Evolutionary conservation across 2,888 invertebrate genomes (phyloP), one percentile per base, ranked within the genome.

Genomic region (Cerceris rybyensis): DNA sequence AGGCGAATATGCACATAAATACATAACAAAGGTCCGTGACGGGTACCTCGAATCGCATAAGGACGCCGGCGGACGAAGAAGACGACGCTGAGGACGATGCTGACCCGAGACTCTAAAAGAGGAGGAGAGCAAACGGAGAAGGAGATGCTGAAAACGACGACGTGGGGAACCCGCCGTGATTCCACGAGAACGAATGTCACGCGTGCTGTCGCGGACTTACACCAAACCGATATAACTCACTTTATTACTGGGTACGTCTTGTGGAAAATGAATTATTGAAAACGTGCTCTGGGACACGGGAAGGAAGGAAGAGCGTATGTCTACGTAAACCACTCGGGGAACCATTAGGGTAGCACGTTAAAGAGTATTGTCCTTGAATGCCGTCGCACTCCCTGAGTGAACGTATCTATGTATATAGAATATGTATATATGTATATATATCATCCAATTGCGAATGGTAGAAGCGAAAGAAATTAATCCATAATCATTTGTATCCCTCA

Each of bases 1-100:
- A 88, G 88, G 86, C 86, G 88, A 89, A 89, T 89, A 88, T 89
- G 89, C 88, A 85, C 89, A 89, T 89, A 89, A 89, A 89, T 88
- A 89, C 87, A 86, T 88, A 86, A 87, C 88, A 88, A 86, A 88
- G 83, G 80, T 71, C 75, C 65, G 79, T 82, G 81, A 85, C 79
- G 81, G 70, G 78, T 83, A 81, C 70, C 75, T 67, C 83, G 80
- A 78, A 78, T 78, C 81, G 83, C 70, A 79, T 80, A 83, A 78
- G 70, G 75, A 64, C 74, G 68, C 78, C 79, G 71, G 75, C 76
- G 66, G 68, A 65, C 79, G 75, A 68, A 63, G 64, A 61, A 64
- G 70, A 59, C 72, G 65, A 61, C 57, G 57, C 66, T 69, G 63
- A 64, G 28, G 49, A 61, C 14, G 68, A 49, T 11, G 64, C 41